Conservation (phyloP, 2,888 invertebrate species). For the Cyclophora punctaria region DNA sequence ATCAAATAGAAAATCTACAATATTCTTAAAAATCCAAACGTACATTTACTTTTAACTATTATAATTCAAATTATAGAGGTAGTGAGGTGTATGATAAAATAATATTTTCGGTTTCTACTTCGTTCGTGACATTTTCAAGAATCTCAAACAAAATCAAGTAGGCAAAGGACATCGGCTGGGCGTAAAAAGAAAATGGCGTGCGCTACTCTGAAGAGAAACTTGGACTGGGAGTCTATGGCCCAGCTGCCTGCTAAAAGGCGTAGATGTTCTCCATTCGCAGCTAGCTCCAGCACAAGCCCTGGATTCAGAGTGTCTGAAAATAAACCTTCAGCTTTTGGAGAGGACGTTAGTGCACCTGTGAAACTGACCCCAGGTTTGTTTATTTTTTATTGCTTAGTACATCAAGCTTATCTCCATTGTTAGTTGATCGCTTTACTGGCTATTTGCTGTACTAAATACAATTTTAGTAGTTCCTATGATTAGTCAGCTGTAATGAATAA, state of each 20-base stretch:
- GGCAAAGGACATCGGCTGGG: constrained; percentile 72
- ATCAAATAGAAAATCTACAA: constrained; percentile 49
- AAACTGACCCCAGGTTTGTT: constrained; percentile 93
- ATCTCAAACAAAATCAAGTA: constrained; percentile 42
- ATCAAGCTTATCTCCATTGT: not conserved
- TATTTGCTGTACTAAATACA: too few species aligned
- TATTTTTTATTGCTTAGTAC: constrained; percentile 28
- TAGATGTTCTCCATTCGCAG: constrained; percentile 92
- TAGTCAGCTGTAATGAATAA: constrained; percentile 45
- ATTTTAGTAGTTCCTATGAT: not conserved
- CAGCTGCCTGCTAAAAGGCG: constrained; percentile 91
- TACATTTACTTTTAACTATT: constrained; percentile 36
- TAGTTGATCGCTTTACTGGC: too few species aligned
- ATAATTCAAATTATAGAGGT: constrained; percentile 40
- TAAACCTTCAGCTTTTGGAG: constrained; percentile 87
- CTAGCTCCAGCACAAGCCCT: constrained; percentile 70
- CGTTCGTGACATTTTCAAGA: constrained; percentile 44
- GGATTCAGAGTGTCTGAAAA: constrained; percentile 70
- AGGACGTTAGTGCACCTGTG: constrained; percentile 80
- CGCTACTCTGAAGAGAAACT: constrained; percentile 95
- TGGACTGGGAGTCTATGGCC: constrained; percentile 96
- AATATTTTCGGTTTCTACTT: constrained; percentile 51
- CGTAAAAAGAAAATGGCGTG: constrained; percentile 93
- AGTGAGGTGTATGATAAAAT: constrained; percentile 35
- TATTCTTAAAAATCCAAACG: constrained; percentile 52